Conservation (phyloP, 1,140 invertebrate genomes). For the Nylanderia fulva region DNA sequence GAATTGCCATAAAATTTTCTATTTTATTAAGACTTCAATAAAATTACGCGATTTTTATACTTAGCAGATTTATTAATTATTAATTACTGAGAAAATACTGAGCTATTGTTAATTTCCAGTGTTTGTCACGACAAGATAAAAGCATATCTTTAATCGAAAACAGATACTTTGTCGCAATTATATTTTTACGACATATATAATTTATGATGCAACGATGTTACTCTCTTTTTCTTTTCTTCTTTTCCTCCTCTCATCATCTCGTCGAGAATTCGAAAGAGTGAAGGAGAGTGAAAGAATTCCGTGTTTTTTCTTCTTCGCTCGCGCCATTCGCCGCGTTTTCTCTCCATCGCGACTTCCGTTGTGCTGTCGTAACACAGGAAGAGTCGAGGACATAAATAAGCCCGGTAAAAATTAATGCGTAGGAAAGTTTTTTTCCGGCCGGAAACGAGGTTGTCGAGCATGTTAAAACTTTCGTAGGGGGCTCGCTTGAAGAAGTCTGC, state of each 20-base stretch:
- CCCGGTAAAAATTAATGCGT: constrained; percentile 49
- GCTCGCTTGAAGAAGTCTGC: constrained; percentile 12
- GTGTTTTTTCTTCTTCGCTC: constrained; percentile 1
- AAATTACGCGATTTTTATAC: not conserved
- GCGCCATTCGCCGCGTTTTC: constrained; percentile 19
- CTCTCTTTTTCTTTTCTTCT: not conserved
- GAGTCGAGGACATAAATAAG: constrained; percentile 45
- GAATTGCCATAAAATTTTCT: not conserved
- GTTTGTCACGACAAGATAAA: constrained; percentile 29
- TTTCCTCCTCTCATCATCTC: not conserved
- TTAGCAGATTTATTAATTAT: constrained; percentile 39
- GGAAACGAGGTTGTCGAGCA: constrained; percentile 48
- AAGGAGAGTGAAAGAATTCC: not conserved
- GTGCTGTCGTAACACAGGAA: constrained; percentile 4
- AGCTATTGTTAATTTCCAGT: not conserved
- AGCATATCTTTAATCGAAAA: constrained; percentile 77
- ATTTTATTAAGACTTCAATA: not conserved
- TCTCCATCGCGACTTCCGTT: constrained; percentile 36
- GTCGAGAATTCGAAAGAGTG: not conserved
- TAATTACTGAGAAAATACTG: not conserved
- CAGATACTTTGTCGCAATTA: constrained; percentile 72
- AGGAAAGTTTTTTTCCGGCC: constrained; percentile 52
- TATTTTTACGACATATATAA: constrained; percentile 69
- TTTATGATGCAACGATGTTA: constrained; percentile 62
- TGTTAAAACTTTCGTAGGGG: constrained; percentile 35